Evolutionary conservation across 2,888 invertebrate genomes (phyloP).

Genomic region (Aphrophora alni): DNA sequence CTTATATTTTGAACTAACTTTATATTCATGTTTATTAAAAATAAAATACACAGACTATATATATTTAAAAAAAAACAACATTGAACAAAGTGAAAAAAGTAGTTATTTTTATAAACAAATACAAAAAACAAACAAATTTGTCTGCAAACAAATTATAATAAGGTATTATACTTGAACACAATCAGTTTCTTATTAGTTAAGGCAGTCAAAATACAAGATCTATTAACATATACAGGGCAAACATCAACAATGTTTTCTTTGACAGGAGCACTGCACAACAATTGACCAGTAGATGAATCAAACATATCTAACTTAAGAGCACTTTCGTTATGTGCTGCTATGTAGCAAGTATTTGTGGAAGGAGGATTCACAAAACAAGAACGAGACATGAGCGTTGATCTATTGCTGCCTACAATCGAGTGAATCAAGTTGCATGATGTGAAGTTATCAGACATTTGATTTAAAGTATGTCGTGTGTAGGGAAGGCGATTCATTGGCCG

Average conservation of each 20-base stretch:
- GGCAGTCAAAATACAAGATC: background rate
- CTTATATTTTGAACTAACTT: too few relatives aligned
- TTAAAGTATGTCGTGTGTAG: background rate
- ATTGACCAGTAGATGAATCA: background rate
- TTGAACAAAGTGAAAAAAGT: too few relatives aligned
- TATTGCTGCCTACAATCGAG: background rate
- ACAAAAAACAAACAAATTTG: too few relatives aligned
- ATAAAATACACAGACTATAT: too few relatives aligned
- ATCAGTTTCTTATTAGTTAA: background rate
- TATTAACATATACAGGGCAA: background rate
- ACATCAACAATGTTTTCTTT: background rate
- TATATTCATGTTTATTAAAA: too few relatives aligned
- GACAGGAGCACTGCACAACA: background rate
- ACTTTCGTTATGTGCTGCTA: background rate
- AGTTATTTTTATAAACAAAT: too few relatives aligned
- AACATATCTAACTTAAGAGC: background rate
- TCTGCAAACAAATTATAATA: too few relatives aligned
- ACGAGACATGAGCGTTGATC: background rate
- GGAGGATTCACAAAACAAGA: background rate
- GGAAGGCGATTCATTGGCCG: constrained; percentile 61
- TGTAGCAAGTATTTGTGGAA: background rate
- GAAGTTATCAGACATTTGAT: background rate
- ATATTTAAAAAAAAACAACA: too few relatives aligned
- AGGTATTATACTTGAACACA: background rate
- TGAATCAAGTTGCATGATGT: background rate